These are phyloP conservation scores for Euphonia xanthogaster DNA, from an alignment of 2,797 vertebrate species.

Conservation along the genomic window DNA sequence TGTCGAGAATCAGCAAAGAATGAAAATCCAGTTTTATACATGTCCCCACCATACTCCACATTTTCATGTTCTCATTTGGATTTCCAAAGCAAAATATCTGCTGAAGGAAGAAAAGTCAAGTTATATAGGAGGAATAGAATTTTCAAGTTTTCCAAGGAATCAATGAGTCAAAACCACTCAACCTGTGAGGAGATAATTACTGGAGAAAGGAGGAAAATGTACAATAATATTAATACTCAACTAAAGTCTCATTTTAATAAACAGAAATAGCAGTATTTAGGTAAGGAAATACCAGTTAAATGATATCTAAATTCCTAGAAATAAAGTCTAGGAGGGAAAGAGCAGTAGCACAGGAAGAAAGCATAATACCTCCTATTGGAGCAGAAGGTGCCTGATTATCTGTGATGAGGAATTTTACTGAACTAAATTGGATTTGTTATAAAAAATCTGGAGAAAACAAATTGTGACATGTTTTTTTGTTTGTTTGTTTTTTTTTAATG, in stretches of 20 bases:
- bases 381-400: background rate
- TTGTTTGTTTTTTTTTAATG: background rate
- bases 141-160: background rate
- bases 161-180: background rate
- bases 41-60: background rate
- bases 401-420: background rate
- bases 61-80: background rate
- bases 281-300: background rate
- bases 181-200: background rate
- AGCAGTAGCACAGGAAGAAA: background rate
- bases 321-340: background rate
- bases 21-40: background rate
- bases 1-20: background rate
- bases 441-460: background rate
- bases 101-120: background rate
- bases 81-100: background rate
- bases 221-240: background rate
- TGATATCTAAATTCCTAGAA: background rate
- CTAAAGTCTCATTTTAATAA: background rate
- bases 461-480: background rate
- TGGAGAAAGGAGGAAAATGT: background rate
- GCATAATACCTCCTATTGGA: background rate
- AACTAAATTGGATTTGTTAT: background rate
- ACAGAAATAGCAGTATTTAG: background rate
- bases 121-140: background rate